Conservation (phyloP, 2,888 invertebrate genomes). For the Lepetodrilus schrolli region DNA sequence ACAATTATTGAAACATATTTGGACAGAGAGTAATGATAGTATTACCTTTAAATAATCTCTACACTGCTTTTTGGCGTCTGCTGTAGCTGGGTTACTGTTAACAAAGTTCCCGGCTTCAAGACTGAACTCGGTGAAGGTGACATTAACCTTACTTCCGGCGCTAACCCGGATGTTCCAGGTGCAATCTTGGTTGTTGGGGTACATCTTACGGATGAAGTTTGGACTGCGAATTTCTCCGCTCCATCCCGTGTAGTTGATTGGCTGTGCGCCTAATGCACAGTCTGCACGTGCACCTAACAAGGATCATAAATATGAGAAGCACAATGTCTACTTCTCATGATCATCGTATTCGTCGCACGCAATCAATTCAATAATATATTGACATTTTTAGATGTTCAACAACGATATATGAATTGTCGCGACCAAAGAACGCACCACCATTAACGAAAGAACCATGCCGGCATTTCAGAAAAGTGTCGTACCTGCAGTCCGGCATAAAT, state of each 20-base stretch:
- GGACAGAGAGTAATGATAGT: too few relatives aligned
- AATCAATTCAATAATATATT: not conserved
- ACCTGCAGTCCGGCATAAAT: too few relatives aligned
- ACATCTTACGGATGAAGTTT: constrained; percentile 23
- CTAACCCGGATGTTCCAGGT: constrained; percentile 41
- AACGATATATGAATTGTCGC: not conserved
- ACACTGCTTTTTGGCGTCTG: constrained; percentile 23
- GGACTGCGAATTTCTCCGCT: constrained; percentile 41
- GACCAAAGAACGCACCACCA: not conserved
- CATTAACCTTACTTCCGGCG: constrained; percentile 38
- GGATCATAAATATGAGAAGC: not conserved
- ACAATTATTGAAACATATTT: too few relatives aligned
- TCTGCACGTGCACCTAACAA: not conserved
- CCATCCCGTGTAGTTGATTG: constrained; percentile 38
- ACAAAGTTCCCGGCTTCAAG: constrained; percentile 37
- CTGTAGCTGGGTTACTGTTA: not conserved
- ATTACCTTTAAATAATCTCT: constrained; percentile 36
- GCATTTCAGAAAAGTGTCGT: too few relatives aligned
- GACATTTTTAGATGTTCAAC: not conserved
- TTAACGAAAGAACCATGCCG: too few relatives aligned
- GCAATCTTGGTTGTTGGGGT: constrained; percentile 43
- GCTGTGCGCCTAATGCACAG: constrained; percentile 32
- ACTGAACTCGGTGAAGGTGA: constrained; percentile 38
- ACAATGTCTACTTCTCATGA: too few relatives aligned
- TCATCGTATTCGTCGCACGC: too few relatives aligned